These are phyloP conservation scores for Myrmecobius fasciatus DNA, from an alignment of 2,113 vertebrate species.

Conservation along the genomic window DNA sequence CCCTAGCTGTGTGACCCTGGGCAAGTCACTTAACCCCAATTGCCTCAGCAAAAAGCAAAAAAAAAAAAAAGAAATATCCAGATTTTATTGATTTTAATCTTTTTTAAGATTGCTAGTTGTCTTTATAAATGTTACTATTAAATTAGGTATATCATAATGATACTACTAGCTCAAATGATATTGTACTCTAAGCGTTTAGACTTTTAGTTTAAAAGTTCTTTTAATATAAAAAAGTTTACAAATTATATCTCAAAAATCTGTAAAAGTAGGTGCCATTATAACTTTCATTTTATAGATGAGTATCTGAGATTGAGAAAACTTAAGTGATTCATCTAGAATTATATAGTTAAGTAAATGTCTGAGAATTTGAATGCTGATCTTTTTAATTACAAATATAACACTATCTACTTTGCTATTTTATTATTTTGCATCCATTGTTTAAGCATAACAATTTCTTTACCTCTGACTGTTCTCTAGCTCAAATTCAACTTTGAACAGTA, in stretches of 20 bases:
- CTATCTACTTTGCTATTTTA: neutral
- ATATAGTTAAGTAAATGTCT: neutral
- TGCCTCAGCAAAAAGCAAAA: too few species aligned
- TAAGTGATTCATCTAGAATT: neutral
- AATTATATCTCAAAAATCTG: neutral
- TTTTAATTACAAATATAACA: neutral
- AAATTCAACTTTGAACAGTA: neutral
- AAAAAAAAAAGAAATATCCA: neutral
- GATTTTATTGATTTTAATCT: neutral
- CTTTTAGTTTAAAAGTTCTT: neutral
- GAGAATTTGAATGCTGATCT: neutral
- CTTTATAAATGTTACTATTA: neutral
- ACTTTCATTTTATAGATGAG: neutral
- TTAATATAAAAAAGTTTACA: neutral
- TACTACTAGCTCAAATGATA: neutral
- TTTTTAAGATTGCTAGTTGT: neutral
- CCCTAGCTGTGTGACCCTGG: too few species aligned
- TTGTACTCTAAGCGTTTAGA: too few species aligned
- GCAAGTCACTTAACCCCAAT: too few species aligned
- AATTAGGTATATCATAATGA: neutral
- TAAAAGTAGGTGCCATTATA: neutral
- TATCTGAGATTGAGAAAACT: neutral
- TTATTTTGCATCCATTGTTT: neutral
- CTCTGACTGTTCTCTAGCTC: neutral
- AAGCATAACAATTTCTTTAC: neutral